phyloP scores from a whole-genome alignment of 2,113 vertebrate genomes.

The Catharus minimus region DNA sequence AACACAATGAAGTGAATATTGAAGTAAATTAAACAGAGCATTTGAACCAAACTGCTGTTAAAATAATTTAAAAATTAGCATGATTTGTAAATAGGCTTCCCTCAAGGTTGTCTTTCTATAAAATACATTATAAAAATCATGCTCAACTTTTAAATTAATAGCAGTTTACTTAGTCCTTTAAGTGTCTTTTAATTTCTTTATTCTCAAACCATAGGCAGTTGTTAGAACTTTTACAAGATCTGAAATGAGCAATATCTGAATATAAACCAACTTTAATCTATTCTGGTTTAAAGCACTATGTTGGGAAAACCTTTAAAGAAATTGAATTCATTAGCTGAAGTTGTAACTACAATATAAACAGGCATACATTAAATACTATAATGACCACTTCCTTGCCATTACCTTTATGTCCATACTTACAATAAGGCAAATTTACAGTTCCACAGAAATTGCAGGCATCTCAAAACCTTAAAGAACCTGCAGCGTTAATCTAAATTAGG shows the following conservation, averaged over 20 bases:
- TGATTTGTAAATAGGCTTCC: not conserved
- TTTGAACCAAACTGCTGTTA: not conserved
- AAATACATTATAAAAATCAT: not conserved
- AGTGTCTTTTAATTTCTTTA: constrained; percentile 6
- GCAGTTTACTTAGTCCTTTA: not conserved
- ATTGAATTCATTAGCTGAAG: constrained; percentile 25
- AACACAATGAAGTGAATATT: not conserved
- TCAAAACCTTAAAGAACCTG: not conserved
- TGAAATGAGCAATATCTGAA: constrained; percentile 50
- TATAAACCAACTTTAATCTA: constrained; percentile 33
- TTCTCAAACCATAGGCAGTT: constrained; percentile 7
- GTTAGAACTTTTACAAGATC: not conserved
- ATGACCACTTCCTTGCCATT: not conserved
- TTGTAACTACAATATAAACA: constrained; percentile 20
- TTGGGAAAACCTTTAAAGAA: constrained; percentile 29
- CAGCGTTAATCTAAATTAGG: not conserved
- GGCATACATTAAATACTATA: not conserved
- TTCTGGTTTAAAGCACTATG: constrained; percentile 6
- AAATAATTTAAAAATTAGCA: not conserved
- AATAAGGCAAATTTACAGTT: constrained; percentile 1
- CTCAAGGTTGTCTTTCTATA: not conserved
- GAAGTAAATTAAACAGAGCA: not conserved
- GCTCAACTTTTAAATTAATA: not conserved
- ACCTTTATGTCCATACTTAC: not conserved
- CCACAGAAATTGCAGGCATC: not conserved